A percentile compares a stretch with the other conserved stretches of the same genome.
phyloP scores from a whole-genome alignment of 2,113 vertebrate genomes.

The Chroicocephalus ridibundus region DNA sequence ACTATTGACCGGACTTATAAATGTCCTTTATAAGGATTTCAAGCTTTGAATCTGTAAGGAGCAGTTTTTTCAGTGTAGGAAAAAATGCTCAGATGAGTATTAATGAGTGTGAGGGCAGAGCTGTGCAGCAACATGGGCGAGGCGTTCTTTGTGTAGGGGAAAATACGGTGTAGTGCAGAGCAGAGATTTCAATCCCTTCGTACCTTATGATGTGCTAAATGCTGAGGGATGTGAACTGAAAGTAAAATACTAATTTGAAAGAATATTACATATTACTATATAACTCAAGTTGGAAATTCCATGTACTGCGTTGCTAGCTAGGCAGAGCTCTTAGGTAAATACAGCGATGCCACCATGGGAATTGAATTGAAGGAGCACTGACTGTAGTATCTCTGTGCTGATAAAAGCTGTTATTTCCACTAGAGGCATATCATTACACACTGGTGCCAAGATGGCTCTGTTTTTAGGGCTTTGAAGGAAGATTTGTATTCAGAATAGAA shows the following conservation, averaged over 20 bases:
- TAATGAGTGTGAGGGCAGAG: not conserved
- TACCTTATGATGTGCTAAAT: not conserved
- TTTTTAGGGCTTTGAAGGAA: not conserved
- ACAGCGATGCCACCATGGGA: not conserved
- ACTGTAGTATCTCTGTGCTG: accelerated
- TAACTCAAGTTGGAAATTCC: not conserved
- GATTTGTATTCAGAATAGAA: not conserved
- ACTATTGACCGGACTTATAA: not conserved
- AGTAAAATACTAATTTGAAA: not conserved
- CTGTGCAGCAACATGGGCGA: not conserved
- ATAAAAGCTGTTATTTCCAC: not conserved
- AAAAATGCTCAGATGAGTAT: not conserved
- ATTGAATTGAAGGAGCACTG: not conserved
- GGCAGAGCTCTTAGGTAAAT: not conserved
- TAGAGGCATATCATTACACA: accelerated
- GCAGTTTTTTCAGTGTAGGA: not conserved
- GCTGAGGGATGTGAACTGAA: not conserved
- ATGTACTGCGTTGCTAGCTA: accelerated
- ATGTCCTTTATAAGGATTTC: not conserved
- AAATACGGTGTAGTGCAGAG: not conserved
- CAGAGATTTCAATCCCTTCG: not conserved
- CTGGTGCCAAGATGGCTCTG: not conserved
- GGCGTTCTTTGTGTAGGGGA: not conserved
- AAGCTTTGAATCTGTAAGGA: not conserved
- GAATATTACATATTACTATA: not conserved